Conservation (phyloP, 2,113 vertebrate species). For the Dipodomys merriami region DNA sequence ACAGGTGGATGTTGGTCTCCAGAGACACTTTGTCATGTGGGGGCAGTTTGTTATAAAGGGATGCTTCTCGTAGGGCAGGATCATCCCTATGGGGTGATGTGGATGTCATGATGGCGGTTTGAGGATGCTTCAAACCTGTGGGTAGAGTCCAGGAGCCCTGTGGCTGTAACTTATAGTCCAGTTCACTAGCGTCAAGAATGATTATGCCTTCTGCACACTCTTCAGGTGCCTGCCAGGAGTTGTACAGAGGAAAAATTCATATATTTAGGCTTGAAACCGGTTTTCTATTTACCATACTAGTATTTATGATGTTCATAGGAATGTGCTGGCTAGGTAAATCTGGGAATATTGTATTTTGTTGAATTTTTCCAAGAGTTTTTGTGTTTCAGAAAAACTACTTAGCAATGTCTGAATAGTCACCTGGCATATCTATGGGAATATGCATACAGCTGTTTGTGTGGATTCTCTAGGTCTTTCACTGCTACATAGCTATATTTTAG, state of each 20-base stretch:
- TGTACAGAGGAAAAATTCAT: not conserved
- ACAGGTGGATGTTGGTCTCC: not conserved
- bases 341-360: not conserved
- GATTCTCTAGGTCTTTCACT: not conserved
- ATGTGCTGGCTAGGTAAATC: not conserved
- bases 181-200: not conserved
- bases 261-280: not conserved
- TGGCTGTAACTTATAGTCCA: accelerated
- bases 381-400: not conserved
- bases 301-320: not conserved
- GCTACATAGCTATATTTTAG: not conserved
- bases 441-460: not conserved
- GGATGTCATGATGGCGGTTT: not conserved
- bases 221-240: not conserved
- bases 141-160: accelerated
- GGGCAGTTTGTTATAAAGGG: not conserved
- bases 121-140: too few relatives aligned
- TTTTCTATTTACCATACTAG: not conserved
- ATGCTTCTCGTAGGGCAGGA: not conserved
- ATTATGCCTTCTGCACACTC: accelerated
- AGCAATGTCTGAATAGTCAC: not conserved
- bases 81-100: too few relatives aligned
- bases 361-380: not conserved
- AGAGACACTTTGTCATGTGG: not conserved
- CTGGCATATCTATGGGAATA: not conserved